These are phyloP conservation scores for Hartigia nigra DNA, from an alignment of 2,888 invertebrate genomes.

Conservation along the genomic window DNA sequence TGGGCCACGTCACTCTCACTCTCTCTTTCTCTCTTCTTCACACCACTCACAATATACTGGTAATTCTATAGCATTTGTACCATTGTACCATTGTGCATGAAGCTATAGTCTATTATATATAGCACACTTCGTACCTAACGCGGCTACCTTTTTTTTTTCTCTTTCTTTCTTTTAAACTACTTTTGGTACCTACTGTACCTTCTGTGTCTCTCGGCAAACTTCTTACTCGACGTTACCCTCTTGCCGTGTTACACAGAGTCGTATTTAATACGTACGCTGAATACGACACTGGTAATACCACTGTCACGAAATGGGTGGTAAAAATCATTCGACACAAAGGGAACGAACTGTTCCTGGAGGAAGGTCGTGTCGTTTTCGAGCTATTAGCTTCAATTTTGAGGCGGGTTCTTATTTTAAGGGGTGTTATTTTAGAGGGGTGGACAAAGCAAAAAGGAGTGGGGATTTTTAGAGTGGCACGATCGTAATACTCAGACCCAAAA, in stretches of 20 bases:
- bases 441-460: background rate
- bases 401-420: background rate
- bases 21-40: slow-evolving; percentile 31
- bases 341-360: background rate
- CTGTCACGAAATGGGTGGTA: background rate
- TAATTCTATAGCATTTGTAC: slow-evolving; percentile 52
- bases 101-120: slow-evolving; percentile 24
- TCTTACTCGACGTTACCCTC: background rate
- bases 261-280: background rate
- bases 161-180: background rate
- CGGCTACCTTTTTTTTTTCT: background rate
- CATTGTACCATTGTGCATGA: slow-evolving; percentile 42
- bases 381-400: slow-evolving; percentile 21
- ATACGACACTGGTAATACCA: background rate
- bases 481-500: slow-evolving; percentile 9
- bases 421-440: background rate
- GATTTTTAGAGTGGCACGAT: background rate
- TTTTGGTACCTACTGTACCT: background rate
- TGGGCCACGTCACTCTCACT: slow-evolving; percentile 25
- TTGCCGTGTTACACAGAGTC: background rate
- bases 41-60: slow-evolving; percentile 38
- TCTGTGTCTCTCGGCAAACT: background rate
- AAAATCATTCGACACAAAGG: background rate
- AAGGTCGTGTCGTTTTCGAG: slow-evolving; percentile 8
- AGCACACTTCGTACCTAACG: background rate